Evolutionary conservation across 2,888 invertebrate genomes (phyloP).

Genomic region (Hirtodrosophila alboralis): DNA sequence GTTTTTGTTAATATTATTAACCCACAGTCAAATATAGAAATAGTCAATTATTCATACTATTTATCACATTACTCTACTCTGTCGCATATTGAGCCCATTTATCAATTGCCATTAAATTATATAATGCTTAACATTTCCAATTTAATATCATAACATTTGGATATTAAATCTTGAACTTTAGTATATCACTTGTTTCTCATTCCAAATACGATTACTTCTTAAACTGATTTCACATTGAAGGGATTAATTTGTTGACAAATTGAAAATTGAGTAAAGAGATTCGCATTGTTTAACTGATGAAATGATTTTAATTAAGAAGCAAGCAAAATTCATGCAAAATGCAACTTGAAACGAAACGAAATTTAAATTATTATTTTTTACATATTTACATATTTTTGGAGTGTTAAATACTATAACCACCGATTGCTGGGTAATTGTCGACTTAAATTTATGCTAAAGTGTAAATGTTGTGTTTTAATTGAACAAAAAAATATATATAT

Average conservation of each 20-base stretch:
- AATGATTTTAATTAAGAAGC: constrained; percentile 5
- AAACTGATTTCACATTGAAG: constrained; percentile 18
- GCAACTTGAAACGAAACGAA: not conserved
- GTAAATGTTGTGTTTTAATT: constrained; percentile 1
- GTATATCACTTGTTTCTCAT: constrained; percentile 25
- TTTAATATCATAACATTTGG: not conserved
- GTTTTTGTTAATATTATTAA: not conserved
- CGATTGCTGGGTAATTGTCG: constrained; percentile 23
- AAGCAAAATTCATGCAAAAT: constrained; percentile 24
- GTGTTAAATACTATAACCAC: constrained; percentile 13
- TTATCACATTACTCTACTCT: constrained; percentile 43
- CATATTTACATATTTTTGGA: constrained; percentile 20
- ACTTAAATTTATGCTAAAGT: constrained; percentile 19
- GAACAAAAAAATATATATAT: not conserved
- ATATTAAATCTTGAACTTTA: constrained; percentile 24
- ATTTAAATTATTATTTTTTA: constrained; percentile 3
- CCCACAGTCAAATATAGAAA: constrained; percentile 12
- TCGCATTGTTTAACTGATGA: constrained; percentile 4
- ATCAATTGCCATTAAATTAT: constrained; percentile 6
- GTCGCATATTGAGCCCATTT: constrained; percentile 31
- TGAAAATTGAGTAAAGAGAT: not conserved
- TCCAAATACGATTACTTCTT: constrained; percentile 7
- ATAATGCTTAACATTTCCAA: not conserved
- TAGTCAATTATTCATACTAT: constrained; percentile 21
- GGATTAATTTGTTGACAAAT: not conserved